Conservation (phyloP, 2,797 vertebrate genomes). For the Phalanger gymnotis region DNA sequence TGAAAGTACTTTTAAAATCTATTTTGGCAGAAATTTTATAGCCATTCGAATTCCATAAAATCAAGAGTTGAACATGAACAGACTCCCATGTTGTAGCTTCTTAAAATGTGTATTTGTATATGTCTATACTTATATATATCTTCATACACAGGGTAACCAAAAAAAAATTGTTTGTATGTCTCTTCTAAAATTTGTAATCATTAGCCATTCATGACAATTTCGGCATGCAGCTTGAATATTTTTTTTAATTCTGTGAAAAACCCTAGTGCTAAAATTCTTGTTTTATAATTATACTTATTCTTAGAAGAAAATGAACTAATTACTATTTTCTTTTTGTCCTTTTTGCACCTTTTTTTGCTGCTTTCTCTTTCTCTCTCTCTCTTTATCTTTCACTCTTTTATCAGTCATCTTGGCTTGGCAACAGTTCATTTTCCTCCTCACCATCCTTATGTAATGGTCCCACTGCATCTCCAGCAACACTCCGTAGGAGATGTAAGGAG, state of each 20-base stretch:
- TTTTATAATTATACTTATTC: conserved; percentile 78
- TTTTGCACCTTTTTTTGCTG: conserved; percentile 86
- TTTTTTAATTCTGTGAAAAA: conserved; percentile 63
- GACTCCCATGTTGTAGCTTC: conserved; percentile 30
- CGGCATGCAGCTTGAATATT: conserved; percentile 61
- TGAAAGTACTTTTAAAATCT: conserved; percentile 46
- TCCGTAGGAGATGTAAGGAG: conserved; percentile 93
- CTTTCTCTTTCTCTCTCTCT: conserved; percentile 80
- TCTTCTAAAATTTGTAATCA: conserved; percentile 47
- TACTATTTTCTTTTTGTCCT: conserved; percentile 93
- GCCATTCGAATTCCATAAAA: conserved; percentile 37
- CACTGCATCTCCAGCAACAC: conserved; percentile 88
- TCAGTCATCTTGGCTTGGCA: conserved; percentile 87
- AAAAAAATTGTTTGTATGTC: neutral
- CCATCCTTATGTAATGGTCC: conserved; percentile 87
- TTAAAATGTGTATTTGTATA: neutral
- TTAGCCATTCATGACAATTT: neutral
- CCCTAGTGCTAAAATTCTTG: conserved; percentile 79
- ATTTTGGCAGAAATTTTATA: conserved; percentile 9
- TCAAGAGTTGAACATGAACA: neutral
- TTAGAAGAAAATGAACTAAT: conserved; percentile 91
- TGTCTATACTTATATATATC: neutral
- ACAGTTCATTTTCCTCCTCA: conserved; percentile 86
- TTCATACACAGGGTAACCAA: conserved; percentile 36
- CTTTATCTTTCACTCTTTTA: conserved; percentile 81